These are phyloP conservation scores for Ophioninae sp. DNA, from an alignment of 2,888 invertebrate genomes.

Conservation along the genomic window DNA sequence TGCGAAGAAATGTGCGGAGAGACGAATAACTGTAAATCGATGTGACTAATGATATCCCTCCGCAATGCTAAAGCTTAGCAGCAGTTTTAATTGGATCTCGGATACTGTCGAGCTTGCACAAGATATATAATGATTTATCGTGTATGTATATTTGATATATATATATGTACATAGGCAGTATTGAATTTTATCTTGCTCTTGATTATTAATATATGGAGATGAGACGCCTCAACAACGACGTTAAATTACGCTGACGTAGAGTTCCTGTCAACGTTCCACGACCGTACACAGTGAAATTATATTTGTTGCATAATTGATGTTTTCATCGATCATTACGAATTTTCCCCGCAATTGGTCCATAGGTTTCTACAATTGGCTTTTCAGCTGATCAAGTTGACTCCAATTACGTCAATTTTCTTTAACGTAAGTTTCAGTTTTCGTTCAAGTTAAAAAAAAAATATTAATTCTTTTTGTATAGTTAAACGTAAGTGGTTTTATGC, in stretches of 20 bases:
- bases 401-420: not conserved
- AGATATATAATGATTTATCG: not conserved
- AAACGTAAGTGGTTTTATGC: no score
- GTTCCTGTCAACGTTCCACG: not conserved
- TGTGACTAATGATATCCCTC: not conserved
- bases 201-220: not conserved
- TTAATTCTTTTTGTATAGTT: no score
- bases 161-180: not conserved
- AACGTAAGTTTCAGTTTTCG: no score
- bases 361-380: not conserved
- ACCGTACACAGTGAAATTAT: not conserved
- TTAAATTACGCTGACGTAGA: not conserved
- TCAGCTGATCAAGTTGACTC: not conserved
- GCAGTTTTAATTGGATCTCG: conserved; percentile 10
- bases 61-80: not conserved
- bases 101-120: not conserved
- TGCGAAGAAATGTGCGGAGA: not conserved
- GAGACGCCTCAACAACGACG: not conserved
- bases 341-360: not conserved
- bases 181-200: not conserved
- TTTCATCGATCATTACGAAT: not conserved
- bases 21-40: not conserved
- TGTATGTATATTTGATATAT: not conserved
- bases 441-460: no score
- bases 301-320: not conserved